Percentiles rank a stretch among this genome's conserved stretches.
phyloP scores from a whole-genome alignment of 2,113 vertebrate species.

The Brienomyrus longianalis region DNA sequence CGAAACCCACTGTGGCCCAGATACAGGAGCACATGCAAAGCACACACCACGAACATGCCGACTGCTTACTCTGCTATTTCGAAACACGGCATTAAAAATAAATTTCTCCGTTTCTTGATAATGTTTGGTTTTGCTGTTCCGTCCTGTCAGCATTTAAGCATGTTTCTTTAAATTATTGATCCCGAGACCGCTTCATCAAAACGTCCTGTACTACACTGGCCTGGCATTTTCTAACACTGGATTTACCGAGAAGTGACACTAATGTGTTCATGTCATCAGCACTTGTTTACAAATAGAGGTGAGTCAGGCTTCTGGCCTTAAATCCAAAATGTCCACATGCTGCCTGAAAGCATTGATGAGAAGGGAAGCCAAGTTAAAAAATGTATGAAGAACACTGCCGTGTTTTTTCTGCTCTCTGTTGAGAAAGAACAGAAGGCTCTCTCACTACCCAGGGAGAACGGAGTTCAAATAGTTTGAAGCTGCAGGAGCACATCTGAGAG shows the following conservation, averaged over 20 bases:
- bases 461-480: conserved; percentile 69
- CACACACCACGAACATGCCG: conserved; percentile 43
- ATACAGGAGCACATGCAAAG: conserved; percentile 17
- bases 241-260: conserved; percentile 68
- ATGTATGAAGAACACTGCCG: conserved; percentile 72
- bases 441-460: conserved; percentile 70
- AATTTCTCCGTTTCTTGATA: conserved; percentile 48
- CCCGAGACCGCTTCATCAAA: conserved; percentile 56
- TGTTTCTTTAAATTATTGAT: conserved; percentile 74
- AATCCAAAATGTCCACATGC: conserved; percentile 53
- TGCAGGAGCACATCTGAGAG: conserved; percentile 68
- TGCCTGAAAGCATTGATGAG: conserved; percentile 54
- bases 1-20: neutral
- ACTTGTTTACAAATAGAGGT: conserved; percentile 75
- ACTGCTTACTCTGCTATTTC: conserved; percentile 51
- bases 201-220: conserved; percentile 47
- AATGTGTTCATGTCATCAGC: conserved; percentile 61
- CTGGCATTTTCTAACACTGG: conserved; percentile 67
- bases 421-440: conserved; percentile 64
- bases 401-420: conserved; percentile 49
- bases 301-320: conserved; percentile 54
- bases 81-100: conserved; percentile 50
- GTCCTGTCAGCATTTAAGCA: conserved; percentile 48
- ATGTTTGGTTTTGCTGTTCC: conserved; percentile 31
- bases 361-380: conserved; percentile 60